Evolutionary conservation across 2,113 vertebrate species (phyloP).

Genomic region (Hemicordylus capensis): DNA sequence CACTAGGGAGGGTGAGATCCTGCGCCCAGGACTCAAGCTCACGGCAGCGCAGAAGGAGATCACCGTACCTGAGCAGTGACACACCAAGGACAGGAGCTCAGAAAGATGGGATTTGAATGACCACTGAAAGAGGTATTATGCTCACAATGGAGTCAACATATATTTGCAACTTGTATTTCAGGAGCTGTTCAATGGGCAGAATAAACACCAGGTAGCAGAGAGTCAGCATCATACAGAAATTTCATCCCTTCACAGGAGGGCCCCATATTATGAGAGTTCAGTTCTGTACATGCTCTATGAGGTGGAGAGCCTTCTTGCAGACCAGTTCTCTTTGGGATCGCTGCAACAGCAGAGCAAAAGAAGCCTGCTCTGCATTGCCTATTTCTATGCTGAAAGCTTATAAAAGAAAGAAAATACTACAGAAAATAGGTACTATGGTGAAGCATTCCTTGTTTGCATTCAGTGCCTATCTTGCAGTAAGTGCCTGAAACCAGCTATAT

Average conservation of each 20-base stretch:
- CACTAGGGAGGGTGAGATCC: conserved; percentile 85
- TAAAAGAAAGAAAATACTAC: not conserved
- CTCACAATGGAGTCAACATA: not conserved
- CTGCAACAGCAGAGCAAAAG: too few relatives aligned
- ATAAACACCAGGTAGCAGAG: not conserved
- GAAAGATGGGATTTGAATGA: conserved; percentile 35
- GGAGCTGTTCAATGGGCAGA: not conserved
- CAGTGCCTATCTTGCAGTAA: not conserved
- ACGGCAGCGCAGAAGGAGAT: conserved; percentile 76
- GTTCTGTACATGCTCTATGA: not conserved
- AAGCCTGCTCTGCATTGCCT: not conserved
- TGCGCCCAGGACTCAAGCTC: conserved; percentile 85
- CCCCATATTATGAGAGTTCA: not conserved
- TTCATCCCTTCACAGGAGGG: too few relatives aligned
- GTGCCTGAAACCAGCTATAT: not conserved
- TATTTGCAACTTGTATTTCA: conserved; percentile 6
- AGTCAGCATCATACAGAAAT: not conserved
- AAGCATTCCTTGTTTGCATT: not conserved
- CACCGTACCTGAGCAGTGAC: conserved; percentile 78
- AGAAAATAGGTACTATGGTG: not conserved
- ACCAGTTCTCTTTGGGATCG: too few relatives aligned
- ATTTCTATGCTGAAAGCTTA: not conserved
- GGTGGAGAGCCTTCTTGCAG: too few relatives aligned
- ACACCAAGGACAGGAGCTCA: conserved; percentile 20
- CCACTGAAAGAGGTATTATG: conserved; percentile 13